Base-by-base conservation (phyloP, 2,797 vertebrate genomes). In the Coracias cyanogaster region DNA sequence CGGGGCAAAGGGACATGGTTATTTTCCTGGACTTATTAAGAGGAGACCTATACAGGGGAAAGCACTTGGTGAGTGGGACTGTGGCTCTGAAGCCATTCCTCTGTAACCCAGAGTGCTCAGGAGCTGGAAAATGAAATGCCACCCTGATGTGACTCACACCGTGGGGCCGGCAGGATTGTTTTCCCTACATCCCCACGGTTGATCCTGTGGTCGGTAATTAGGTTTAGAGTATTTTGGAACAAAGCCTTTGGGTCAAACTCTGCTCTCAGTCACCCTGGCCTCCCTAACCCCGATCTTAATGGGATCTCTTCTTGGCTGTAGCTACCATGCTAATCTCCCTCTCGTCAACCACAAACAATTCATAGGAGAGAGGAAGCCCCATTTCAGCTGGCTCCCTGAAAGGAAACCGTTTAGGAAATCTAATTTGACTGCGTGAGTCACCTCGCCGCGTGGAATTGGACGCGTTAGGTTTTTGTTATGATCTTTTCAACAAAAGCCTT, bases 301-400 rank as follows among this genome's bases (percentile, higher is more conserved):
- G 89, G 95, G 94, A 92, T 96, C 89, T 95, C 93, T 57, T 82
- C 91, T 94, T 95, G 93, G 96, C 95, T 33, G 72, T 35, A 45
- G 84, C 91, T 72, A 11, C 69, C 41, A 37, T 3, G 1, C 77
- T 96, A 84, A 96, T 95, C 86, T 91, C 87, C 62, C 73, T 69
- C 89, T 61, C 94, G 91, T 79, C 76, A 93, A 81, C 94, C 92
- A 24, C 94, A 96, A 95, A 95, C 92, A 93, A 57, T 64, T 96
- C 93, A 39, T 5, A 74, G 86, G 91, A 85, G 72, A 94, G 80
- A 86, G 89, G 95, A 94, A 96, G 89, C 82, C 91, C 94, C 15
- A 10, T 81, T 90, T 96, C 95, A 94, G 91, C 90, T 66, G 41
- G 78, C 54, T 93, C 92, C 84, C 86, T 97, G 94, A 89, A 92